These are phyloP conservation scores for Danaus chrysippus DNA, from an alignment of 2,888 invertebrate species.

Conservation along the genomic window DNA sequence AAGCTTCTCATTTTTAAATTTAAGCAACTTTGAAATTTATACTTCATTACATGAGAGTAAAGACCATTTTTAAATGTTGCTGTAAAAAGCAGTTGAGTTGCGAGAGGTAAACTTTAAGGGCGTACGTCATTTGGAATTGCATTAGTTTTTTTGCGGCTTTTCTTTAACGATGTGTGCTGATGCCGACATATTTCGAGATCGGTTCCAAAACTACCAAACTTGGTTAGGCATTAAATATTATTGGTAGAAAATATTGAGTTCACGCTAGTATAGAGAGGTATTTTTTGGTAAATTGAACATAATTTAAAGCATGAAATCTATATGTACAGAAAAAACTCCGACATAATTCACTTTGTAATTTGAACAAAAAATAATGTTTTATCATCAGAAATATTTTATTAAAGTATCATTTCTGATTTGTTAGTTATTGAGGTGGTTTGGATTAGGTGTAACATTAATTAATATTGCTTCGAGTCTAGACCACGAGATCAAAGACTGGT, in stretches of 20 bases:
- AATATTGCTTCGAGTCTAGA: too few species aligned
- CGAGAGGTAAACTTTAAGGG: constrained; percentile 32
- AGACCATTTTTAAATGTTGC: constrained; percentile 13
- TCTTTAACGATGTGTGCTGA: constrained; percentile 34
- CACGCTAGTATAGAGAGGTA: too few species aligned
- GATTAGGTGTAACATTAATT: too few species aligned
- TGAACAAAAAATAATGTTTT: too few species aligned
- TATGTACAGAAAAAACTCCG: too few species aligned
- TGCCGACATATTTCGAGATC: constrained; percentile 30
- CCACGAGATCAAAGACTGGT: too few species aligned
- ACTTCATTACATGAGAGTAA: constrained; percentile 8
- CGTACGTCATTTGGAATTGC: constrained; percentile 33
- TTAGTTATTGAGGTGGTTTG: too few species aligned
- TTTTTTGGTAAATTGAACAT: too few species aligned
- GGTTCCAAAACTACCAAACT: constrained; percentile 6
- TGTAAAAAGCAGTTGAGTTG: constrained; percentile 20
- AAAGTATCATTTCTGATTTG: too few species aligned
- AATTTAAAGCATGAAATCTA: too few species aligned
- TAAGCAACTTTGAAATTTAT: background rate
- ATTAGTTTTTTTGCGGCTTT: constrained; percentile 35
- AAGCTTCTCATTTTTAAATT: constrained; percentile 14
- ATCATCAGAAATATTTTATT: too few species aligned
- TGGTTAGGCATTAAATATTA: background rate
- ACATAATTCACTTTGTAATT: too few species aligned
- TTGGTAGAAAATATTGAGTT: background rate